Base-by-base conservation (phyloP, 2,888 invertebrate genomes). In the Tiphia femorata region DNA sequence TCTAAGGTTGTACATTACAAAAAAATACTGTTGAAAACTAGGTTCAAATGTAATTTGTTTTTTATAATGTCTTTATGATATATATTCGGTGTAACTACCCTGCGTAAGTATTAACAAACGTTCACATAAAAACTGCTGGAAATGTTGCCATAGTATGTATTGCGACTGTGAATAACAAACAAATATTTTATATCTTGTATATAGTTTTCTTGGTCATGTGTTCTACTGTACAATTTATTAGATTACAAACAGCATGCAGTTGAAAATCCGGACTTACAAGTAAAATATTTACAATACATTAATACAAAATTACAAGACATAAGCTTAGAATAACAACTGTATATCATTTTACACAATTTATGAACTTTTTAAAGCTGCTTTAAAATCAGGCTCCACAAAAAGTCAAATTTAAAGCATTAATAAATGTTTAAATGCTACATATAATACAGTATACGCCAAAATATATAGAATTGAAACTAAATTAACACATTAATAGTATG, bases 11-110 rank as follows among this genome's bases (percentile, higher is more conserved):
- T 58, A 59, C 67, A 61, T 64, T 66, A 68, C 62, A 64, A 68
- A 57, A 62, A 57, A 72, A 75, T 74, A 70, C 69, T 73, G 68
- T 66, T 62, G 56, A 49, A 61, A 50, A 53, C n/a, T n/a, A n/a
- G n/a, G n/a, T n/a, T n/a, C n/a, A n/a, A 37, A 12, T 46, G 27
- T 14, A 29, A 14, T 33, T n/a, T 14, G 33, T 8, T 14, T n/a
- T n/a, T n/a, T 48, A 17, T 19, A 8, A 21, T 33, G 25, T 29
- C 23, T 33, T 16, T 30, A 42, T 42, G 20, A 35, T 33, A 42
- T 49, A 33, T 49, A 33, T 42, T 14, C 42, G 35, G 42, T 43
- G 25, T 42, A 41, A 21, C 42, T 50, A 35, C 12, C 14, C 43
- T 50, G 41, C 43, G 25, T 35, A 25, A 25, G 20, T 35, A 50